A percentile compares a stretch with the other conserved stretches of the same genome.
Conservation (phyloP, 1,140 invertebrate genomes). For the Zaprionus kolodkinae region DNA sequence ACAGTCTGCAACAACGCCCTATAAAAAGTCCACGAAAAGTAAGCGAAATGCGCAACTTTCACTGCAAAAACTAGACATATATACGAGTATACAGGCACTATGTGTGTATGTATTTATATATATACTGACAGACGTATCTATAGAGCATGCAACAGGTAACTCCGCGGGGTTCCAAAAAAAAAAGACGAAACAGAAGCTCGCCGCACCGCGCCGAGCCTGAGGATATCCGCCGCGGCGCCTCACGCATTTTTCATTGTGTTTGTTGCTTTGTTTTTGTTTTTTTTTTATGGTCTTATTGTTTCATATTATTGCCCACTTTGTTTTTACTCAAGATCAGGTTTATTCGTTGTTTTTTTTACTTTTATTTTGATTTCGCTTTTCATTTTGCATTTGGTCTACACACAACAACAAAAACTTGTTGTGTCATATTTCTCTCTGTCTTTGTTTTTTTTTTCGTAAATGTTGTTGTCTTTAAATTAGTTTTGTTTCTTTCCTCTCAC, state of each 20-base stretch:
- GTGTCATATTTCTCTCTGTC: constrained; percentile 54
- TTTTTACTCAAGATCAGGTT: constrained; percentile 46
- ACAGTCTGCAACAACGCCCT: constrained; percentile 32
- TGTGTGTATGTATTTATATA: constrained; percentile 3
- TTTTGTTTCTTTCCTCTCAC: constrained; percentile 22
- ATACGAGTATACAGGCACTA: background rate
- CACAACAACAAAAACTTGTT: constrained; percentile 54
- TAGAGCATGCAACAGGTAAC: constrained; percentile 56
- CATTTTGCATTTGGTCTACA: constrained; percentile 59
- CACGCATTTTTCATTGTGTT: constrained; percentile 49
- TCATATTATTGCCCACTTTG: constrained; percentile 59
- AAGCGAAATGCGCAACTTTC: constrained; percentile 40
- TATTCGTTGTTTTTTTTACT: constrained; percentile 28
- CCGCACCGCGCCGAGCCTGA: constrained; percentile 29
- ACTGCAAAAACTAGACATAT: constrained; percentile 47
- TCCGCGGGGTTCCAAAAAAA: constrained; percentile 41
- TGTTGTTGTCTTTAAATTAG: constrained; percentile 55
- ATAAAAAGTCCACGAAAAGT: constrained; percentile 21
- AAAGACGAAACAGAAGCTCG: constrained; percentile 7
- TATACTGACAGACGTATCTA: constrained; percentile 12
- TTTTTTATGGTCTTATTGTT: constrained; percentile 49
- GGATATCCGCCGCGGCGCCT: constrained; percentile 66
- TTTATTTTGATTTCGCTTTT: constrained; percentile 71
- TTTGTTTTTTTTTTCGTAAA: constrained; percentile 28
- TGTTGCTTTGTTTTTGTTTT: constrained; percentile 28